Evolutionary conservation across 2,113 vertebrate genomes (phyloP).

Genomic region (Nesogale talazaci): DNA sequence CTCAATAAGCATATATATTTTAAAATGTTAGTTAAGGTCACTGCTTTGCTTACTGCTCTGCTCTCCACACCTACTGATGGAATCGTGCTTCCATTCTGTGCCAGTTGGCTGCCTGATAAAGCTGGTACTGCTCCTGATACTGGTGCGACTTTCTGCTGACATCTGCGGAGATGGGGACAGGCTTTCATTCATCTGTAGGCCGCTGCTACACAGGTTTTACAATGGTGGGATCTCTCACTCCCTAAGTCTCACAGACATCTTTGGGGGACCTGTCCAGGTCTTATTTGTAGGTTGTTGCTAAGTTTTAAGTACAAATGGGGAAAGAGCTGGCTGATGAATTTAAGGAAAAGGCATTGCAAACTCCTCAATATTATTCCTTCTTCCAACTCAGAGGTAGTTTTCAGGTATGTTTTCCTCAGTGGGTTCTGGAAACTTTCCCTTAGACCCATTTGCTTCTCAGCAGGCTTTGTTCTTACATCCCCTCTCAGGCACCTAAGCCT

Average conservation of each 20-base stretch:
- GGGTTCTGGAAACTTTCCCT: neutral
- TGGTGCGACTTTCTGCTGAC: neutral
- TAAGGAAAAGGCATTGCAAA: neutral
- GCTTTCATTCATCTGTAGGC: neutral
- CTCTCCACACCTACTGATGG: neutral
- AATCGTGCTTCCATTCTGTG: neutral
- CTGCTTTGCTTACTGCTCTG: neutral
- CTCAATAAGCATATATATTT: too few relatives aligned
- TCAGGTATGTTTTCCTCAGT: neutral
- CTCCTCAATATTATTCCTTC: neutral
- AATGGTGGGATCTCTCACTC: neutral
- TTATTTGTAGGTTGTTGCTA: neutral
- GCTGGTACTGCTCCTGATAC: accelerated
- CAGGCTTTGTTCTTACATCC: neutral
- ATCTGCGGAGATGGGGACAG: neutral
- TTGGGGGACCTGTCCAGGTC: neutral
- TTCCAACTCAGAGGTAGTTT: neutral
- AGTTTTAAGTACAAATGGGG: neutral
- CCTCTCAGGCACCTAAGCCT: neutral
- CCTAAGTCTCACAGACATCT: neutral
- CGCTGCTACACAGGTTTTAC: neutral
- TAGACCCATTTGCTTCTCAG: neutral
- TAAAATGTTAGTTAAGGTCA: neutral
- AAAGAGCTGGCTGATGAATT: neutral
- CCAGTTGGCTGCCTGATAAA: neutral